These are phyloP conservation scores for Pedionomus torquatus DNA, from an alignment of 2,113 vertebrate genomes.

Conservation along the genomic window DNA sequence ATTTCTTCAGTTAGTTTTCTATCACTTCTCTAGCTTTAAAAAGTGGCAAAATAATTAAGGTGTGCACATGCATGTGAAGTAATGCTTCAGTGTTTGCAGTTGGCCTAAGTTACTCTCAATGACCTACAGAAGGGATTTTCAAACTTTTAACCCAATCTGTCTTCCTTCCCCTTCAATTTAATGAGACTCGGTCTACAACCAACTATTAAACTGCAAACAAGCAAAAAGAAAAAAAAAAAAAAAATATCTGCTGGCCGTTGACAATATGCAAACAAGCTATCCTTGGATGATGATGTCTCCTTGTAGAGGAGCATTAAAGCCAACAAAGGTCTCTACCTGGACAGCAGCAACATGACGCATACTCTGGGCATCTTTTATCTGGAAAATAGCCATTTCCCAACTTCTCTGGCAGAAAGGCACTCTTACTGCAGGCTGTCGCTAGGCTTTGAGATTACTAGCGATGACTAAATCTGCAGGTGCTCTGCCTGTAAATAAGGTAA, in stretches of 20 bases:
- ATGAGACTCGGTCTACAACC: neutral
- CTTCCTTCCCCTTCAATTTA: neutral
- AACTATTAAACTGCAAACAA: neutral
- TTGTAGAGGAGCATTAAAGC: neutral
- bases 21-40: neutral
- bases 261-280: no score
- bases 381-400: neutral
- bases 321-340: rapidly evolving
- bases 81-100: neutral
- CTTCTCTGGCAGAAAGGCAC: neutral
- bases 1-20: neutral
- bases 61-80: neutral
- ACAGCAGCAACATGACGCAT: neutral
- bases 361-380: neutral
- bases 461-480: neutral
- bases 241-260: neutral
- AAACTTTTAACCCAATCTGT: neutral
- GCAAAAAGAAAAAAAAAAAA: neutral
- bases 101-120: neutral
- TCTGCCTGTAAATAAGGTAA: neutral
- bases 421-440: neutral
- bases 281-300: neutral
- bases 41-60: neutral
- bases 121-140: neutral
- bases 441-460: neutral